Base-by-base conservation (phyloP, 2,888 invertebrate species). In the Drosophila atripex region DNA sequence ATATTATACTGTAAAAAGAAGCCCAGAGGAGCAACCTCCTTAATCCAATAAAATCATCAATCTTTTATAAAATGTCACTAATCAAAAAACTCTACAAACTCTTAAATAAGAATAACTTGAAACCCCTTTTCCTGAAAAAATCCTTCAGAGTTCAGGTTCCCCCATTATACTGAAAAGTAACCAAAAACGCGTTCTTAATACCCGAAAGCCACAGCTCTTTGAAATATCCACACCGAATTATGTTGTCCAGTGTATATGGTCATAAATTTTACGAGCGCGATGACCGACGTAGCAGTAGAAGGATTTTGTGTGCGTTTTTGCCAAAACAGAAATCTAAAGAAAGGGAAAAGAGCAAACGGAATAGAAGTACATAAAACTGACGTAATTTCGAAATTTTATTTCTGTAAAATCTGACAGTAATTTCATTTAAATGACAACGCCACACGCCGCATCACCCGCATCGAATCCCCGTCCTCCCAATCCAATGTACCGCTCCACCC, bases 371-470 rank as follows among this genome's bases (percentile, higher is more conserved):
- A 87, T 82, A 87, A 82, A 82, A 87, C 79, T 76, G 73, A 75
- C 68, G 86, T 69, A 87, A 82, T 82, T 86, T 80, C 72, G 65
- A 78, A 72, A 82, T 87, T 82, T 85, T 82, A 82, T 82, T 85
- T 87, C 71, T 78, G 73, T 76, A 87, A 82, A 87, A 82, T 82
- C 80, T 85, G 86, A 78, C 82, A 82, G 82, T 82, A 82, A 87
- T 87, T 87, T 87, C 82, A 87, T 87, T 87, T 75, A 82, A 82
- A 82, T 82, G 82, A 82, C 88, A 87, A 75, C 69, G 25, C 61
- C 77, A 56, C 66, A 71, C 69, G 53, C 64, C 63, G 21, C 38
- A 38, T 45, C 14, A 51, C 30, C 21, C n/a, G n/a, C n/a, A 6
- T 28, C 8, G 39, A 28, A 28, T 8, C 7, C 28, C 8, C 16